Base-by-base conservation (phyloP, 2,888 invertebrate genomes). In the Rhagonycha fulva region DNA sequence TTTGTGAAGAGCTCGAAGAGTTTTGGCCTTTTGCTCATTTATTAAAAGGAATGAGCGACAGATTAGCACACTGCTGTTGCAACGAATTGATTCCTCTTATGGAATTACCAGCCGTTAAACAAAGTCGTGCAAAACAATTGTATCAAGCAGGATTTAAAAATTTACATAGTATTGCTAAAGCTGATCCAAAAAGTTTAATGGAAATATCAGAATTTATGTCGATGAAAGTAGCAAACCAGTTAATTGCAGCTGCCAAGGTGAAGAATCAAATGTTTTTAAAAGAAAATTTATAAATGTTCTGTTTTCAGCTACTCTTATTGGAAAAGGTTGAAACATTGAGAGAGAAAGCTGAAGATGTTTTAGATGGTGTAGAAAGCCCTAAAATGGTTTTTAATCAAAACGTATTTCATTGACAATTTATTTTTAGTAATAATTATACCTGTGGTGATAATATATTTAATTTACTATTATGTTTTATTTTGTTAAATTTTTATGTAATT, bases 191-290 rank as follows among this genome's bases (percentile, higher is more conserved):
- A 4, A 89, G 90, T 4, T 89, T 98, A 78, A 88, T 91, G 1
- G 87, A 90, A 14, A 87, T 89, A 63, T 90, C 98, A 9, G 91
- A 94, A 75, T 94, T 94, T 85, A 90, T 97, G 87, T 91, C 94
- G 0, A 86, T 89, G n/a, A 92, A 91, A 82, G 90, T 93, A 11
- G 97, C 97, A 3, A 90, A 89, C 69, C 95, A 96, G 86, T 93
- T 98, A 71, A 91, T 98, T 79, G 93, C 95, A 74, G 94, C 96
- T 28, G 96, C 98, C 0, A 94, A 96, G 91, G 96, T 95, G 86
- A 47, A 47, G 7, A 47, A n/a, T n/a, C 1, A n/a, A n/a, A 12
- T 1, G 12, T 71, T 62, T 83, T 70, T 69, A 19, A 19, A 62
- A 61, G 5, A 32, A 32, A 70, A 62, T 32, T 70, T 14, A 9